These are phyloP conservation scores for Caenorhabditis afra DNA, from an alignment of 2,888 invertebrate species.

Conservation along the genomic window DNA sequence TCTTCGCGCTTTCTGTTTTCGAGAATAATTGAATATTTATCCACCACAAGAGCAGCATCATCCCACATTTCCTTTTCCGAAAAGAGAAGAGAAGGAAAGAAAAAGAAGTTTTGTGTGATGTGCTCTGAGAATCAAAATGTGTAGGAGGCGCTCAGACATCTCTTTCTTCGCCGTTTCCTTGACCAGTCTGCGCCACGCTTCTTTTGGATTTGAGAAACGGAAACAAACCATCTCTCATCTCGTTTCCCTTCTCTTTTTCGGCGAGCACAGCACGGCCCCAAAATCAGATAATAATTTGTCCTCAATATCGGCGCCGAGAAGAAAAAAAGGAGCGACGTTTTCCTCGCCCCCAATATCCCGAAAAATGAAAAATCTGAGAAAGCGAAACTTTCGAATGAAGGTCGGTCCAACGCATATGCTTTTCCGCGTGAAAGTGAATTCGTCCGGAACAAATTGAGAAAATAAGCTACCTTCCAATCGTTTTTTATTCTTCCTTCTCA, in stretches of 20 bases:
- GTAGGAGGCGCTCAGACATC: constrained; percentile 40
- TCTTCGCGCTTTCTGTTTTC: not conserved
- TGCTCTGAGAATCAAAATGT: constrained; percentile 26
- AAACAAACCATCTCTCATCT: constrained; percentile 13
- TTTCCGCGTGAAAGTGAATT: constrained; percentile 22
- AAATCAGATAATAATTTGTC: constrained; percentile 53
- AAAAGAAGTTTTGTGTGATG: not conserved
- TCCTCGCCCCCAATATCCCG: constrained; percentile 8
- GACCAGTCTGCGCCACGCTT: constrained; percentile 44
- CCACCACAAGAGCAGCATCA: not conserved
- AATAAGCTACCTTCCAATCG: no score
- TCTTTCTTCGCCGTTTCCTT: constrained; percentile 28
- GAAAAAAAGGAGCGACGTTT: no score
- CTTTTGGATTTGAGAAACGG: constrained; percentile 23
- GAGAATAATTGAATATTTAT: not conserved
- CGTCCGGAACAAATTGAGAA: constrained; percentile 33
- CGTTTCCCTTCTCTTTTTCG: constrained; percentile 20
- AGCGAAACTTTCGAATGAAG: constrained; percentile 23
- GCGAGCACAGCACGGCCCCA: constrained; percentile 1
- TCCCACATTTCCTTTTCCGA: not conserved
- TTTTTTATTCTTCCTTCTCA: not conserved
- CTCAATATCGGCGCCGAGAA: constrained; percentile 3
- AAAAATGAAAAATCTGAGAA: not conserved
- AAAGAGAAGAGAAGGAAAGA: constrained; percentile 1
- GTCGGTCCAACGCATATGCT: constrained; percentile 27